Evolutionary conservation across 1,140 invertebrate species (phyloP).

Genomic region (Drosophila sucinea): DNA sequence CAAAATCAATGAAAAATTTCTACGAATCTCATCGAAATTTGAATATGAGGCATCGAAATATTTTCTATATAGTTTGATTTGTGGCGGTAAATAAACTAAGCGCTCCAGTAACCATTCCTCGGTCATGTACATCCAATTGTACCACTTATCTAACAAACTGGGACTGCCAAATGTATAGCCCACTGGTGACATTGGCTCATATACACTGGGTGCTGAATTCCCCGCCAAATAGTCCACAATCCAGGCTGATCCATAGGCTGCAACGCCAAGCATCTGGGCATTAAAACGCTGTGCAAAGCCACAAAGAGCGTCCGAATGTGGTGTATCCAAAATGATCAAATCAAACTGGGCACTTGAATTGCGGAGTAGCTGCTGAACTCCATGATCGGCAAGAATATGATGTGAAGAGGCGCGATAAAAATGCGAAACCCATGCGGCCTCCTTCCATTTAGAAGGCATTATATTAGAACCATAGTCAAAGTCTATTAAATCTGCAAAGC

Average conservation of each 20-base stretch:
- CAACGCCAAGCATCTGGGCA: constrained; percentile 60
- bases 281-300: constrained; percentile 68
- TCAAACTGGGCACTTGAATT: constrained; percentile 52
- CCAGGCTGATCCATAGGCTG: constrained; percentile 56
- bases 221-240: constrained; percentile 65
- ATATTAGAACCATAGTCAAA: not conserved
- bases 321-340: constrained; percentile 63
- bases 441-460: constrained; percentile 39
- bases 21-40: constrained; percentile 39
- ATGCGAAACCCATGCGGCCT: constrained; percentile 29
- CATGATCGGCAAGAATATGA: constrained; percentile 39
- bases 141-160: constrained; percentile 76
- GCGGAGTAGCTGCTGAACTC: constrained; percentile 53
- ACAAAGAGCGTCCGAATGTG: constrained; percentile 59
- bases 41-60: constrained; percentile 46
- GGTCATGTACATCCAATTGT: constrained; percentile 68
- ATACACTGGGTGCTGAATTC: constrained; percentile 70
- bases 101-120: constrained; percentile 44
- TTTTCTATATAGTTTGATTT: constrained; percentile 66
- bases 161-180: constrained; percentile 61
- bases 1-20: constrained; percentile 65
- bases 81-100: constrained; percentile 45
- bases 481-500: constrained; percentile 17
- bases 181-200: constrained; percentile 72
- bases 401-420: constrained; percentile 47